Evolutionary conservation across 2,888 invertebrate species (phyloP).

Genomic region (Hermodice carunculata): DNA sequence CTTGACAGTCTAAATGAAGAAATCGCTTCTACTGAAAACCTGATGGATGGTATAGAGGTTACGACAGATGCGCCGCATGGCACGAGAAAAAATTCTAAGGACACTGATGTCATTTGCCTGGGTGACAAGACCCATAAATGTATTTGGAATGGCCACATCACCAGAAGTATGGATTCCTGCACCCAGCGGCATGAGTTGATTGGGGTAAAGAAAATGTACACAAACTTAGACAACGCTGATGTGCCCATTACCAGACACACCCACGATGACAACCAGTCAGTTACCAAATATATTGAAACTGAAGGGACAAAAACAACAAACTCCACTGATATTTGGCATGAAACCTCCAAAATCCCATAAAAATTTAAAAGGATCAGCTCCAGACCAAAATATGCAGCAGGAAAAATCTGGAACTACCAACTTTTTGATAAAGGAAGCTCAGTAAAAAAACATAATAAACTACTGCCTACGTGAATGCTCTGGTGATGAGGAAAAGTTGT

Average conservation of each 20-base stretch:
- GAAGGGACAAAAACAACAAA: too few species aligned
- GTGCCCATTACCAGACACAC: not conserved
- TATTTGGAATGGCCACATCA: conserved; percentile 3
- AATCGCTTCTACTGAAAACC: not conserved
- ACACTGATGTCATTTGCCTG: conserved; percentile 3
- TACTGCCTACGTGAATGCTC: too few species aligned
- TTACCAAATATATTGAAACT: not conserved
- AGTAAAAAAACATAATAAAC: too few species aligned
- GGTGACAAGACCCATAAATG: conserved; percentile 7
- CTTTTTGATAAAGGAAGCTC: too few species aligned
- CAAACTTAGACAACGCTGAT: not conserved
- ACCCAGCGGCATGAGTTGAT: not conserved
- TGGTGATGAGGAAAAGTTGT: too few species aligned
- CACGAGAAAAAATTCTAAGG: conserved; percentile 1
- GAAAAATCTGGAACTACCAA: too few species aligned
- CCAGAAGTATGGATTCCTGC: not conserved
- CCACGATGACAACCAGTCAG: not conserved
- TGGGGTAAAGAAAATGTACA: conserved; percentile 2
- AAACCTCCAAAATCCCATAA: too few species aligned
- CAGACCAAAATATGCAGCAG: too few species aligned
- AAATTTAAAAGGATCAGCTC: too few species aligned
- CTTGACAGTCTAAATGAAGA: not conserved
- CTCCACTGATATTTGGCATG: too few species aligned
- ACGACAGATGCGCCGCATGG: conserved; percentile 7
- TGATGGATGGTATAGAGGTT: conserved; percentile 3